Evolutionary conservation across 2,888 invertebrate species (phyloP).

Genomic region (Synergus umbraculus): DNA sequence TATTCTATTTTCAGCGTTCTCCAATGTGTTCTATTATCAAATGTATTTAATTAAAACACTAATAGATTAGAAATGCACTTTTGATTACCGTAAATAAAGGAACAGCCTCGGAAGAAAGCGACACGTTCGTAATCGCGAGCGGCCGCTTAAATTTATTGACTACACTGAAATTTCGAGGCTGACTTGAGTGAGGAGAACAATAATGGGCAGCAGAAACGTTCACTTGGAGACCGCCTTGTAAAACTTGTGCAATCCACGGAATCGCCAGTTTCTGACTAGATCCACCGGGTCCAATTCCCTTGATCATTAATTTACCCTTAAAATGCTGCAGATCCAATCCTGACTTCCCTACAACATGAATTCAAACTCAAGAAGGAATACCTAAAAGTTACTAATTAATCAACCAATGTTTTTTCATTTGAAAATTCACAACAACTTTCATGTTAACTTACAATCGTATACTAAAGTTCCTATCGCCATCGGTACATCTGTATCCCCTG

Average conservation of each 20-base stretch:
- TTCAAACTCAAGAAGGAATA: background rate
- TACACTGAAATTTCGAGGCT: conserved; percentile 80
- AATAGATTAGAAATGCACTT: background rate
- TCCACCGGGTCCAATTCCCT: conserved; percentile 74
- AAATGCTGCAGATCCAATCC: conserved; percentile 80
- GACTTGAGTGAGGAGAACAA: conserved; percentile 72
- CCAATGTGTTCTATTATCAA: too few species aligned
- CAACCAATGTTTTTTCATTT: too few species aligned
- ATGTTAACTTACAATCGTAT: conserved; percentile 83
- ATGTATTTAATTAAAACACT: background rate
- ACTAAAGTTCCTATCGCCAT: conserved; percentile 84
- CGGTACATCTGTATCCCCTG: conserved; percentile 82
- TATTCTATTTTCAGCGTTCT: too few species aligned
- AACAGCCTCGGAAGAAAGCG: conserved; percentile 81
- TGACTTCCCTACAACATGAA: conserved; percentile 78
- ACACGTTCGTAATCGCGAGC: conserved; percentile 85
- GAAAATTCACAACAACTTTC: background rate
- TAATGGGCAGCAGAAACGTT: conserved; percentile 80
- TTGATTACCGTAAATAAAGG: conserved; percentile 81
- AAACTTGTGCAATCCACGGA: conserved; percentile 82
- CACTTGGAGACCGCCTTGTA: conserved; percentile 81
- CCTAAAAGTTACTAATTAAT: background rate
- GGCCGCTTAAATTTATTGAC: conserved; percentile 87
- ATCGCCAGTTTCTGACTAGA: conserved; percentile 79
- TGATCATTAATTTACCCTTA: conserved; percentile 80